Conservation (phyloP, 2,113 vertebrate genomes). For the Crypturellus undulatus region DNA sequence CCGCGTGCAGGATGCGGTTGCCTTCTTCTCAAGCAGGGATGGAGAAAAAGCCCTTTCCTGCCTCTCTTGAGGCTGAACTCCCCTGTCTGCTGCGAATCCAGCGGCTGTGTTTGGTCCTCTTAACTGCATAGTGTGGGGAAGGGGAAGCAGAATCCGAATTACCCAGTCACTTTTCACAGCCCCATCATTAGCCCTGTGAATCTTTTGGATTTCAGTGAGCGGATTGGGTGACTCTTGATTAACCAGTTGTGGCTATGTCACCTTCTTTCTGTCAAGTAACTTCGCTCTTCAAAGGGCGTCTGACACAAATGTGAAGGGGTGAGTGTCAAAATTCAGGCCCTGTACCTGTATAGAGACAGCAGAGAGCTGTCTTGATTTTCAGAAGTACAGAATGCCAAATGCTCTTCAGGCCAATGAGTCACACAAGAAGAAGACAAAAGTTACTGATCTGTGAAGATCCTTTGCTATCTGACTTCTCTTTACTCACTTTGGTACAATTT, state of each 20-base stretch:
- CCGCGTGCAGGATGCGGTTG: neutral
- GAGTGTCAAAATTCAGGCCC: neutral
- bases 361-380: neutral
- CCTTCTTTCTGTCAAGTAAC: neutral
- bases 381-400: neutral
- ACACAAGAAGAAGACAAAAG: neutral
- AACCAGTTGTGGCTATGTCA: neutral
- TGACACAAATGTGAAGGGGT: neutral
- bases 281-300: neutral
- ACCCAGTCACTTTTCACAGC: neutral
- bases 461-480: neutral
- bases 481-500: neutral
- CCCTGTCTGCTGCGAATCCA: neutral
- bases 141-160: neutral
- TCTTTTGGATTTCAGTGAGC: neutral
- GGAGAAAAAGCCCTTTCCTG: neutral
- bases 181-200: neutral
- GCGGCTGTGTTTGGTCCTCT: neutral
- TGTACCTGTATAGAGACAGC: neutral
- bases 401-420: neutral
- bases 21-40: neutral
- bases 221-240: neutral
- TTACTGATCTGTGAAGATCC: neutral
- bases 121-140: neutral
- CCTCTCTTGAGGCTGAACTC: rapidly evolving